phyloP scores from a whole-genome alignment of 2,888 invertebrate species.

The Watsonalla cultraria region DNA sequence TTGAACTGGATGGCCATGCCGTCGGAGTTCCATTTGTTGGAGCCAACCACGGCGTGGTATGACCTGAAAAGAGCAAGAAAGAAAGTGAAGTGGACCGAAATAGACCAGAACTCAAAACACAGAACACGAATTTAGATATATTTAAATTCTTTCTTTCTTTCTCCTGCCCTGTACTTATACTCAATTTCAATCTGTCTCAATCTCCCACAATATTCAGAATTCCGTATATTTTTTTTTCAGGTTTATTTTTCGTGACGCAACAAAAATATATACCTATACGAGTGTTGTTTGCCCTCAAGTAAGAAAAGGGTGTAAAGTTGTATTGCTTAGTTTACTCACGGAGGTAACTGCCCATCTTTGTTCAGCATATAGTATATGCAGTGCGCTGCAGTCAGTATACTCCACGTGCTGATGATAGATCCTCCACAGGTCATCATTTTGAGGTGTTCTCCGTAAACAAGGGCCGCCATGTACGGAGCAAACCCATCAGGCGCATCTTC shows the following conservation, averaged over 20 bases:
- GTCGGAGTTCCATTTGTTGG: slow-evolving; percentile 26
- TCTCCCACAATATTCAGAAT: no score
- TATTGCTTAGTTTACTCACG: slow-evolving; percentile 12
- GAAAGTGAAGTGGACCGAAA: no score
- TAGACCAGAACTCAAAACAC: no score
- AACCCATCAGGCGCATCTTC: slow-evolving; percentile 16
- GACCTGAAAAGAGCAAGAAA: slow-evolving; percentile 9
- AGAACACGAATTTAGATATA: no score
- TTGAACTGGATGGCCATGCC: slow-evolving; percentile 10
- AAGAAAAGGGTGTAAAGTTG: no score
- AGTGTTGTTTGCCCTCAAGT: no score
- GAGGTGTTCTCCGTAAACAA: slow-evolving; percentile 9
- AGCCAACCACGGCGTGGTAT: slow-evolving; percentile 18
- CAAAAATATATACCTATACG: no score
- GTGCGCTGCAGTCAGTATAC: slow-evolving; percentile 26
- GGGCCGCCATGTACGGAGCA: slow-evolving; percentile 22
- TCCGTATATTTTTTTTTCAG: no score
- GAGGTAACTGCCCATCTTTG: slow-evolving; percentile 2
- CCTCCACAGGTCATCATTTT: slow-evolving; percentile 20
- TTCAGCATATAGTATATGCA: slow-evolving; percentile 13
- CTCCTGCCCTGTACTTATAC: no score
- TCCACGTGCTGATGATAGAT: slow-evolving; percentile 13
- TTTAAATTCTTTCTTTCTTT: no score
- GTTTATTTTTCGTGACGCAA: no score
- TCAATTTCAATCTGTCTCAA: no score